phyloP scores from a whole-genome alignment of 30 jellyfish, hydroid and myxozoan genomes.

The Turritopsis rubra region DNA sequence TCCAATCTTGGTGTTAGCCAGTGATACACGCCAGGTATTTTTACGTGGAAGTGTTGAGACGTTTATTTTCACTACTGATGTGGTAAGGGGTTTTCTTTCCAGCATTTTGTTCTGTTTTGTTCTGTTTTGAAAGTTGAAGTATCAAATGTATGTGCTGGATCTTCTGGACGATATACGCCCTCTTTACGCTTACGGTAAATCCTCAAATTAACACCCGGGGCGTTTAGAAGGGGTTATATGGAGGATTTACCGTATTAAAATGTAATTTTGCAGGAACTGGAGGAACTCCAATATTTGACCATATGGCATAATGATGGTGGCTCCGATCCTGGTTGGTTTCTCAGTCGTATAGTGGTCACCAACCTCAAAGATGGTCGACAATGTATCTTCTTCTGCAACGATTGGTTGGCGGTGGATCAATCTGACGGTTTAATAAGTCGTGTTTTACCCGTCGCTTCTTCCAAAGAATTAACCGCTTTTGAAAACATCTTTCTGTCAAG shows the following conservation, averaged over 20 bases:
- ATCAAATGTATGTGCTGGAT: neutral
- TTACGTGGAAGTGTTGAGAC: slow-evolving; percentile 72
- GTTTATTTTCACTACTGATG: slow-evolving; percentile 27
- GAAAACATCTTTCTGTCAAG: slow-evolving; percentile 49
- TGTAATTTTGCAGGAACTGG: slow-evolving; percentile 43
- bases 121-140: no score
- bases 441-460: slow-evolving; percentile 40
- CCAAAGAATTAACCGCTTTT: slow-evolving; percentile 32
- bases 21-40: slow-evolving; percentile 29
- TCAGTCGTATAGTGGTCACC: slow-evolving; percentile 55
- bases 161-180: no score
- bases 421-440: slow-evolving; percentile 35
- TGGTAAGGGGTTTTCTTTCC: neutral
- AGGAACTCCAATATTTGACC: slow-evolving; percentile 28
- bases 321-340: slow-evolving; percentile 57
- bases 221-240: no score
- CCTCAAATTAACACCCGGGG: no score
- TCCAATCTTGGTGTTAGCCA: slow-evolving; percentile 39
- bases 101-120: neutral
- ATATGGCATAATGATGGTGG: slow-evolving; percentile 78
- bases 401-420: slow-evolving; percentile 54
- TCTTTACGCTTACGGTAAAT: no score
- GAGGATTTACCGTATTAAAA: neutral
- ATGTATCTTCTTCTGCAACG: slow-evolving; percentile 36
- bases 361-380: slow-evolving; percentile 27